phyloP scores from a whole-genome alignment of 2,888 invertebrate genomes.

The Hemistola chrysoprasaria region DNA sequence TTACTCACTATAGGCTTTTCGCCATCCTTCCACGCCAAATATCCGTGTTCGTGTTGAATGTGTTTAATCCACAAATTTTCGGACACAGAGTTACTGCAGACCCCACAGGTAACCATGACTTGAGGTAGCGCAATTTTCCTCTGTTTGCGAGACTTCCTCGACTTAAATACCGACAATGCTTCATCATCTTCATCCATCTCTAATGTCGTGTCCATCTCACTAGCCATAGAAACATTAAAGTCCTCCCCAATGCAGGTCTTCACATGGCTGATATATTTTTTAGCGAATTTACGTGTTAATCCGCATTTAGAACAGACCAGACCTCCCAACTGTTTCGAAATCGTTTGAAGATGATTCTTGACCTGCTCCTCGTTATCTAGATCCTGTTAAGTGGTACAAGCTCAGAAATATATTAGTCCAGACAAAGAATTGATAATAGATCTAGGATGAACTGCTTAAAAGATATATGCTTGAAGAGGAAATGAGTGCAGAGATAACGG shows the following conservation, averaged over 20 bases:
- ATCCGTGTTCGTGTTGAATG: constrained; percentile 45
- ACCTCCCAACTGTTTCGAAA: constrained; percentile 27
- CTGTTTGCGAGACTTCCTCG: neutral
- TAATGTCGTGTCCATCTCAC: too few species aligned
- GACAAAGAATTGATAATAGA: too few species aligned
- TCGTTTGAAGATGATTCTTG: constrained; percentile 32
- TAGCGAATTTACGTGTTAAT: constrained; percentile 37
- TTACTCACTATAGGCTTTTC: constrained; percentile 62
- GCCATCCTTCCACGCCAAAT: constrained; percentile 54
- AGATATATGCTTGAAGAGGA: too few species aligned
- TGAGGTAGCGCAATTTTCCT: neutral
- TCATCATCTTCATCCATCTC: neutral
- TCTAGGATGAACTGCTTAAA: too few species aligned
- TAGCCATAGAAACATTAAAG: neutral
- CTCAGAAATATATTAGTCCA: too few species aligned
- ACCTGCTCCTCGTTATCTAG: constrained; percentile 31
- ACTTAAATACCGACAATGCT: neutral
- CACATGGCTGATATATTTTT: constrained; percentile 41
- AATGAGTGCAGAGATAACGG: too few species aligned
- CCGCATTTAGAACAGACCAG: constrained; percentile 45
- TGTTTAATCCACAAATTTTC: constrained; percentile 44
- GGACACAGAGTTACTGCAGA: constrained; percentile 36
- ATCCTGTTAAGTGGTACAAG: too few species aligned
- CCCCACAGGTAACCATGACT: constrained; percentile 36
- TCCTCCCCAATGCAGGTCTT: constrained; percentile 31